Conservation (phyloP, 2,888 invertebrate species). For the Hypercompe scribonia region DNA sequence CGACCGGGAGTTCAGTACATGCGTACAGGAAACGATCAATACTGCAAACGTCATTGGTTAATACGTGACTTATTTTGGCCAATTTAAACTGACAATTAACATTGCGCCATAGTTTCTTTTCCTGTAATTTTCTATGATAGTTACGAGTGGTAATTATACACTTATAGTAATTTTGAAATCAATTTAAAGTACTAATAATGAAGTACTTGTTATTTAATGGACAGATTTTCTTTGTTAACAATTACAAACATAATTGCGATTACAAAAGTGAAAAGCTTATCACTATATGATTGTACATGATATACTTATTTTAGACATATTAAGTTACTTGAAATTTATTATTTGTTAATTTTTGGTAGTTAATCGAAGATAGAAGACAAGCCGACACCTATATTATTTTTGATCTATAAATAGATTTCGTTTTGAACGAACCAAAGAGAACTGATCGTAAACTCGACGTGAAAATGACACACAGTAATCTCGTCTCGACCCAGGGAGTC, state of each 20-base stretch:
- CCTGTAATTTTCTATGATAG: conserved; percentile 33
- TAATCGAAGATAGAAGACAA: conserved; percentile 1
- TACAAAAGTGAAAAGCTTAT: background rate
- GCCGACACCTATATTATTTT: conserved; percentile 23
- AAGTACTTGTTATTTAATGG: background rate
- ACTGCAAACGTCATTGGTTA: conserved; percentile 62
- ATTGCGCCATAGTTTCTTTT: conserved; percentile 45
- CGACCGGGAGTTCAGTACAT: conserved; percentile 54
- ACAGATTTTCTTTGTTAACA: background rate
- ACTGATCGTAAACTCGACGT: conserved; percentile 45
- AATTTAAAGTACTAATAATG: background rate
- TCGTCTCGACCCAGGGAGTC: conserved; percentile 51
- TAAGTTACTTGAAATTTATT: background rate
- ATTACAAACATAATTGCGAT: background rate
- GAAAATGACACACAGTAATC: conserved; percentile 47
- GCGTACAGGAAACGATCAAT: conserved; percentile 69
- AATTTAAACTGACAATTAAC: conserved; percentile 48
- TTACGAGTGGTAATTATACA: conserved; percentile 14
- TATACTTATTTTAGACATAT: background rate
- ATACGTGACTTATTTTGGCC: conserved; percentile 44
- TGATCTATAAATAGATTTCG: conserved; percentile 36
- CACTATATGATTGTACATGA: background rate
- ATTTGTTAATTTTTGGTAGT: background rate
- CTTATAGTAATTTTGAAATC: conserved; percentile 17
- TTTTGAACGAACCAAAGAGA: conserved; percentile 27